Percentiles rank a stretch among this genome's conserved stretches.
These are phyloP conservation scores for Eciton burchellii DNA, from an alignment of 1,140 invertebrate genomes.

Conservation along the genomic window DNA sequence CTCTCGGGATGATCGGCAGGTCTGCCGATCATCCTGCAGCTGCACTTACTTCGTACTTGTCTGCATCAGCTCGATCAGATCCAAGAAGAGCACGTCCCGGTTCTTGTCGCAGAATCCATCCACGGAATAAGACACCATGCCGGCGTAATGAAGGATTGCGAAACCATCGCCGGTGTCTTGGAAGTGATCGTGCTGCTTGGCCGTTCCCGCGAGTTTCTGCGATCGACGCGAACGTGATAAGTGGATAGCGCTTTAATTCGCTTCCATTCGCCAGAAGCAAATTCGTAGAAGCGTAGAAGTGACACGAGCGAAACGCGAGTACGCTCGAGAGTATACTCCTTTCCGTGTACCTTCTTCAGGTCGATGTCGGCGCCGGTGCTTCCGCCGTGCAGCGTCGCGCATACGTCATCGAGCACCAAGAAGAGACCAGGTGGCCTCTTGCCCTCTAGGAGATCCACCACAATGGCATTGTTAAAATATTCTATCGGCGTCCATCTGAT, in stretches of 20 bases:
- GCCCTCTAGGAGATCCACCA: constrained; percentile 89
- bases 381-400: constrained; percentile 91
- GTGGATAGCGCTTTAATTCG: neutral
- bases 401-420: constrained; percentile 90
- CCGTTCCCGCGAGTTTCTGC: constrained; percentile 87
- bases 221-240: constrained; percentile 58
- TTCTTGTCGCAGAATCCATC: constrained; percentile 93
- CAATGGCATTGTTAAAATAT: constrained; percentile 92
- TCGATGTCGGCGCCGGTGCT: constrained; percentile 89
- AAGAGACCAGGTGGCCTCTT: constrained; percentile 88
- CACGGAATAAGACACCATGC: constrained; percentile 89
- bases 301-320: no score
- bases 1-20: constrained; percentile 7
- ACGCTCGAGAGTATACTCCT: neutral
- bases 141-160: constrained; percentile 91
- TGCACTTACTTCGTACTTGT: constrained; percentile 88
- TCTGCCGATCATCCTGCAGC: constrained; percentile 3
- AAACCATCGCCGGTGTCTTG: constrained; percentile 88
- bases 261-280: no score
- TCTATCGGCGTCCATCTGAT: constrained; percentile 92
- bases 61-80: constrained; percentile 91
- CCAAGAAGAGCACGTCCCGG: constrained; percentile 90
- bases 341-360: constrained; percentile 86
- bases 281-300: no score
- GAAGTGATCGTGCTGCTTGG: constrained; percentile 88